Evolutionary conservation across 2,888 invertebrate genomes (phyloP), one percentile per base, ranked within the genome.

Genomic region (Dryomyza anilis): DNA sequence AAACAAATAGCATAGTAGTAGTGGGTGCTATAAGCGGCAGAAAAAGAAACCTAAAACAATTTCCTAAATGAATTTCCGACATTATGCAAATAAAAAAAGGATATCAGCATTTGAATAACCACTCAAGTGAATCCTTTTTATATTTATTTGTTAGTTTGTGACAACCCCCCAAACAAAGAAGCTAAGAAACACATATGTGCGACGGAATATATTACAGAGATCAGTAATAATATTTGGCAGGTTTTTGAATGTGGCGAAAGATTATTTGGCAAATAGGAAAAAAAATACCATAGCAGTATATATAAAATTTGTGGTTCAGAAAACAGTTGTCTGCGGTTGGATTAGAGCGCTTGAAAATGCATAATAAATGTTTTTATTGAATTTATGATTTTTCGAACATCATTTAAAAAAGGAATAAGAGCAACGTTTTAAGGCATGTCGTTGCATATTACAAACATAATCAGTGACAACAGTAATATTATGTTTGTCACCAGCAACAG

Each of bases 241-340:
- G n/a, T n/a, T n/a, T 36, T 46, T 39, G 19, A 48, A 43, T 36
- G 10, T 10, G 14, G n/a, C 23, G 23, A 50, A 23, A 30, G 19
- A 53, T 29, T n/a, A 55, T 12, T 21, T n/a, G 7, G 58, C 19
- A 55, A 21, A 36, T 14, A 36, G n/a, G n/a, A n/a, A n/a, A n/a
- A n/a, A n/a, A n/a, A n/a, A n/a, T n/a, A n/a, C n/a, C n/a, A n/a
- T n/a, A n/a, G n/a, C n/a, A n/a, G n/a, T n/a, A n/a, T n/a, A n/a
- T n/a, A n/a, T n/a, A 55, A 19, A 36, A 55, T 55, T 43, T 43
- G 29, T 61, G 53, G 61, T 52, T 61, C 48, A 53, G 19, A 25
- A 52, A 53, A 61, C 53, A 61, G 39, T 53, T 53, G 61, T 61
- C 61, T 61, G 61, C 61, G 61, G 61, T 61, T 29, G 43, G 25